A percentile compares a stretch with the other conserved stretches of the same genome.
phyloP scores from a whole-genome alignment of 2,797 vertebrate species.

The Lepus oiostolus region DNA sequence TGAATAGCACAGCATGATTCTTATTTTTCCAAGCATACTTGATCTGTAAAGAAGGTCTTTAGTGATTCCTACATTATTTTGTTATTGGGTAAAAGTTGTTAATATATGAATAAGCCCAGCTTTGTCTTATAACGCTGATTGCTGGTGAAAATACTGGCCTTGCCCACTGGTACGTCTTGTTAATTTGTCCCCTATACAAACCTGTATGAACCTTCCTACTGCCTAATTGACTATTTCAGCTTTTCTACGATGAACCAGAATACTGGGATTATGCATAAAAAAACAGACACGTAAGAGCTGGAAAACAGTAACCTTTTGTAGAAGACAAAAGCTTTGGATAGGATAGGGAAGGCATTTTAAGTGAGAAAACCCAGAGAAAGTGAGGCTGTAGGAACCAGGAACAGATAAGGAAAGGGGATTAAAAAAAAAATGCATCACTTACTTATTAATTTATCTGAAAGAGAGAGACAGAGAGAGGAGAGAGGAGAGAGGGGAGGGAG shows the following conservation, averaged over 20 bases:
- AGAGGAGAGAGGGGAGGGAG: no score
- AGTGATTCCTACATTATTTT: neutral
- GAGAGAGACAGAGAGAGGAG: no score
- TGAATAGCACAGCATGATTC: neutral
- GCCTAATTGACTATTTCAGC: neutral
- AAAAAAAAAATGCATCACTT: no score
- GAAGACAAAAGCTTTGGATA: neutral
- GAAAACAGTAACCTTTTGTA: neutral
- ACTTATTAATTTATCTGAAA: no score
- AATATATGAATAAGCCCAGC: neutral
- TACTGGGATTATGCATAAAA: neutral
- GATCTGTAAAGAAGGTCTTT: neutral
- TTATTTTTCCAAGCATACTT: slow-evolving; percentile 34
- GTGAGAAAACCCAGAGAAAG: neutral
- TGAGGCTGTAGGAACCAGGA: neutral
- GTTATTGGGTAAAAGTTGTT: neutral
- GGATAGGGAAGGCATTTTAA: neutral
- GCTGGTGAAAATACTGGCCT: neutral
- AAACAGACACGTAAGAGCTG: neutral
- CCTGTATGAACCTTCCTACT: neutral
- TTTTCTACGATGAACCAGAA: neutral
- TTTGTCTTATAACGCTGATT: neutral
- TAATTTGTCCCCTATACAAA: neutral
- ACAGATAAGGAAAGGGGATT: neutral
- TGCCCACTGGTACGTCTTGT: neutral